These are phyloP conservation scores for Leptopterna dolabrata DNA, from an alignment of 2,888 invertebrate species.

Conservation along the genomic window DNA sequence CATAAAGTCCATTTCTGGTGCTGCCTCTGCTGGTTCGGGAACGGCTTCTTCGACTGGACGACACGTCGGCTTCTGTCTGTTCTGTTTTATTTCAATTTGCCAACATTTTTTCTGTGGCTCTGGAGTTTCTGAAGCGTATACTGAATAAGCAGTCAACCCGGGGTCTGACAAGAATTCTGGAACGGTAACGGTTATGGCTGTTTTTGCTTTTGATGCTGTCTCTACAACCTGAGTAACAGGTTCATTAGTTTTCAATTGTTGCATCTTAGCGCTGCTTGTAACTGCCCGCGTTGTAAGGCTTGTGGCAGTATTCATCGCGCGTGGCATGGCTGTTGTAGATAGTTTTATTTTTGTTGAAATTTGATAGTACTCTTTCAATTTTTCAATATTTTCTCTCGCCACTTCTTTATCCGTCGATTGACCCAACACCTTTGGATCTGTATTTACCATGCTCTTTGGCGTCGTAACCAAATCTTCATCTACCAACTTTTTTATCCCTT, in stretches of 20 bases:
- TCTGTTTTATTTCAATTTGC: neutral
- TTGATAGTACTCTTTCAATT: neutral
- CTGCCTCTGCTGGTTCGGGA: neutral
- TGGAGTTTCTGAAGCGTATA: neutral
- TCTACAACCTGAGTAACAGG: neutral
- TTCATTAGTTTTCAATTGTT: neutral
- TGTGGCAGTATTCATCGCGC: neutral
- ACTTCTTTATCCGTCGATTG: neutral
- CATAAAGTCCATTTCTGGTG: slow-evolving; percentile 16
- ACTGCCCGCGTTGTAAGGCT: neutral
- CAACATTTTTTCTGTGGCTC: neutral
- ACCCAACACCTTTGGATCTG: neutral
- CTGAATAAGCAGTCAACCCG: neutral
- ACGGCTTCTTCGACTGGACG: neutral
- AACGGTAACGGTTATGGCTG: neutral
- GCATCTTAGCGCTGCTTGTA: neutral
- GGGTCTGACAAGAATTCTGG: neutral
- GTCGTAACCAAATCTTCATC: neutral
- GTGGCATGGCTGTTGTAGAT: neutral
- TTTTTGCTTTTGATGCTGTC: neutral
- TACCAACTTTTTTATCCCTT: neutral
- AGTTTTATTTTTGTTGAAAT: neutral
- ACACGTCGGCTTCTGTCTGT: neutral
- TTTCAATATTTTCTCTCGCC: neutral
- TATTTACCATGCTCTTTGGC: neutral